Percentiles rank a stretch among this genome's conserved stretches.
These are phyloP conservation scores for Podiceps cristatus DNA, from an alignment of 2,113 vertebrate genomes.

Conservation along the genomic window DNA sequence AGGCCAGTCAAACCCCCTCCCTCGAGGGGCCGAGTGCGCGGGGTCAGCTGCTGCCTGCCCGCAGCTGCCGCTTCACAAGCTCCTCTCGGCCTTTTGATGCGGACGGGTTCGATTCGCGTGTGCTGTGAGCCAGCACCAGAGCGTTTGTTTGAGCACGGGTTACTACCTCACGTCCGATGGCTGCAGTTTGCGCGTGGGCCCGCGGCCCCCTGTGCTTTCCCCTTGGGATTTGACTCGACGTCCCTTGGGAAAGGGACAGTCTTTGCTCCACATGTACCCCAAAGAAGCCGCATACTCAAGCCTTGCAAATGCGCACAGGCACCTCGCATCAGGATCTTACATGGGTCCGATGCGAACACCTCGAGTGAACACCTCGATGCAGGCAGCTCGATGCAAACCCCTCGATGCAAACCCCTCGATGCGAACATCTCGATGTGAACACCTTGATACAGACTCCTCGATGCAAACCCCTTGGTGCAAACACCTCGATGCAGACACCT, in stretches of 20 bases:
- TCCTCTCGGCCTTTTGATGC: background rate
- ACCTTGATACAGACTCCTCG: background rate
- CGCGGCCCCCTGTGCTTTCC: background rate
- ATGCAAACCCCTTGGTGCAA: background rate
- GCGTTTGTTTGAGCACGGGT: accelerated
- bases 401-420: no score
- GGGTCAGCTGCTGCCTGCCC: background rate
- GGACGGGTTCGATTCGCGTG: background rate
- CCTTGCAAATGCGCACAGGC: background rate
- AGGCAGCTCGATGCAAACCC: no score
- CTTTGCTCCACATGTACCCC: background rate
- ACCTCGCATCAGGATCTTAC: background rate
- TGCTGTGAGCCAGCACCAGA: background rate
- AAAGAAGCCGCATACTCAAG: accelerated
- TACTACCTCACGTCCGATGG: background rate
- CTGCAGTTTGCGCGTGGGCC: background rate
- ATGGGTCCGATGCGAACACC: background rate
- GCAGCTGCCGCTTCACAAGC: background rate
- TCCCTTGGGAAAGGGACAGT: background rate
- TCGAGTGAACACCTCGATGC: background rate
- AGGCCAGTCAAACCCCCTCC: background rate
- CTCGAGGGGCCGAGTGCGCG: background rate
- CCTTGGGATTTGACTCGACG: background rate
- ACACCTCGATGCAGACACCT: background rate
- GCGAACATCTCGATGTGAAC: background rate